phyloP scores from a whole-genome alignment of 2,113 vertebrate genomes.

The Sprattus sprattus region DNA sequence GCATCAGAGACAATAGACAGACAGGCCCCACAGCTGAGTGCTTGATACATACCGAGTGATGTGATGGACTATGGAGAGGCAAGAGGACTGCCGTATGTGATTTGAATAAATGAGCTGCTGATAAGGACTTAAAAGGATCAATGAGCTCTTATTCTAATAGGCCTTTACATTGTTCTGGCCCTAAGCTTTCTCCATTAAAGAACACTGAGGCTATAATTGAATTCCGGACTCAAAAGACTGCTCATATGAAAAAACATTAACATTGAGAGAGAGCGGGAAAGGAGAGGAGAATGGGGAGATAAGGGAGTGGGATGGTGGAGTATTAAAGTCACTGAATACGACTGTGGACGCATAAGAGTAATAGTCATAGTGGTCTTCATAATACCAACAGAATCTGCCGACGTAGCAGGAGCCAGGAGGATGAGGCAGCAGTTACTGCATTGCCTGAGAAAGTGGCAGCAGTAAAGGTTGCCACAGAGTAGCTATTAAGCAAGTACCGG shows the following conservation, averaged over 20 bases:
- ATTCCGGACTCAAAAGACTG: conserved; percentile 32
- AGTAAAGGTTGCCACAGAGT: neutral
- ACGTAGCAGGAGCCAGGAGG: neutral
- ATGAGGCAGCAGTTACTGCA: neutral
- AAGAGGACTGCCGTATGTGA: conserved; percentile 54
- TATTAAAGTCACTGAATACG: neutral
- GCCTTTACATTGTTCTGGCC: conserved; percentile 46
- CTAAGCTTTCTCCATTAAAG: conserved; percentile 42
- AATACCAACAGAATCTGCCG: neutral
- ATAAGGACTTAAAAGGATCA: conserved; percentile 50
- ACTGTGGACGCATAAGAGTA: neutral
- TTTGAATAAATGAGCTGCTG: conserved; percentile 44
- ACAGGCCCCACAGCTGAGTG: neutral
- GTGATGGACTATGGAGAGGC: conserved; percentile 35
- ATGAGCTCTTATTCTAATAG: conserved; percentile 51
- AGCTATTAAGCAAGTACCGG: neutral
- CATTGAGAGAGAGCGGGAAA: neutral
- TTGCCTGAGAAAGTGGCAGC: neutral
- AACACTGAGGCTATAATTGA: conserved; percentile 24
- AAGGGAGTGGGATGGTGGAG: neutral
- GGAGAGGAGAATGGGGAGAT: neutral
- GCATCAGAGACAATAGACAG: neutral
- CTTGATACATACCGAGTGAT: conserved; percentile 49
- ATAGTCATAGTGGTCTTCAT: neutral
- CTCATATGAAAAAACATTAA: conserved; percentile 23